Percentiles rank a stretch among this genome's conserved stretches.
These are phyloP conservation scores for Kryptolebias marmoratus DNA, from an alignment of 2,113 vertebrate species.

Conservation along the genomic window DNA sequence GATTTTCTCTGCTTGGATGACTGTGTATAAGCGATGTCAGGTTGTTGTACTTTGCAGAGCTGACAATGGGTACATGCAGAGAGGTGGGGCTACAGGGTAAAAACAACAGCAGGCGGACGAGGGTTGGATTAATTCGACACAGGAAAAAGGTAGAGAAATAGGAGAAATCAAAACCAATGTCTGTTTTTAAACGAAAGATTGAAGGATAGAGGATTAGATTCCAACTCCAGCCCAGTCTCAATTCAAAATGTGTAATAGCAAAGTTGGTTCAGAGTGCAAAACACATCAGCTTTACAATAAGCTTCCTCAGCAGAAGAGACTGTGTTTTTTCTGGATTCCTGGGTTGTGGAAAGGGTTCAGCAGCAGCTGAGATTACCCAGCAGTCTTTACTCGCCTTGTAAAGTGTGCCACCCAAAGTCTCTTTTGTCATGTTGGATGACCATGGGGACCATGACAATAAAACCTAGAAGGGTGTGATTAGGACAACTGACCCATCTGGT, in stretches of 20 bases:
- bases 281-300: too few species aligned
- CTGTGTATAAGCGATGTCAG: constrained; percentile 57
- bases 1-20: constrained; percentile 68
- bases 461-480: too few species aligned
- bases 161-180: background rate
- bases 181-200: background rate
- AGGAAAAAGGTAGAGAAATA: background rate
- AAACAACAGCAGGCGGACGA: constrained; percentile 5
- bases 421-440: too few species aligned
- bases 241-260: background rate
- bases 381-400: too few species aligned
- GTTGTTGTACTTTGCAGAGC: constrained; percentile 42
- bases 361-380: too few species aligned
- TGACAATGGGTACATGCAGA: constrained; percentile 13
- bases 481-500: too few species aligned
- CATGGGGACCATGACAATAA: too few species aligned
- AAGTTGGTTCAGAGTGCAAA: background rate
- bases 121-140: background rate
- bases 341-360: too few species aligned
- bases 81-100: constrained; percentile 12
- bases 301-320: too few species aligned
- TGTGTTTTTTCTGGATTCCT: too few species aligned
- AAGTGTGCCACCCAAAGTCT: too few species aligned
- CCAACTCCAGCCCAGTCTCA: background rate
- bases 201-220: background rate